Evolutionary conservation across 2,888 invertebrate species (phyloP).

Genomic region (Perizoma affinitatum): DNA sequence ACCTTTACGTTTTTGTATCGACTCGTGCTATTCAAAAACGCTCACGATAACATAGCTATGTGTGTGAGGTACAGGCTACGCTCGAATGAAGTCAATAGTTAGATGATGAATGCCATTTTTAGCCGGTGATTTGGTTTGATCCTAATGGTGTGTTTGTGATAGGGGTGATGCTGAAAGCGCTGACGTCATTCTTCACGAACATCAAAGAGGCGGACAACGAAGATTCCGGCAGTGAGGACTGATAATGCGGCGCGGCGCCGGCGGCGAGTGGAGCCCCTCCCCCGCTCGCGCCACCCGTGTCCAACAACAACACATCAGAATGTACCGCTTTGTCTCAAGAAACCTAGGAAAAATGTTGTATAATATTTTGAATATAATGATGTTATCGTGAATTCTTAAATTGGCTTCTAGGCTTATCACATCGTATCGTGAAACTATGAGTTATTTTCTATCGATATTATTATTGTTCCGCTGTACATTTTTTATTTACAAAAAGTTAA

Average conservation of each 20-base stretch:
- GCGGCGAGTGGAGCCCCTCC: conserved; percentile 35
- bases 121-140: no score
- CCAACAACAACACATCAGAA: conserved; percentile 4
- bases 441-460: conserved; percentile 20
- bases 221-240: conserved; percentile 80
- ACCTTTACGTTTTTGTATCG: no score
- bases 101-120: no score
- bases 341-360: conserved; percentile 57
- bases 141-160: background rate
- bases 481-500: conserved; percentile 17
- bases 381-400: conserved; percentile 8
- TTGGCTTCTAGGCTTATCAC: conserved; percentile 26
- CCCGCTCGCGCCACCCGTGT: conserved; percentile 37
- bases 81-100: no score
- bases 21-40: no score
- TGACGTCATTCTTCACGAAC: conserved; percentile 89
- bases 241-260: conserved; percentile 51
- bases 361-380: conserved; percentile 35
- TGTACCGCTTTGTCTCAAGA: background rate
- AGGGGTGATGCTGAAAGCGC: conserved; percentile 89
- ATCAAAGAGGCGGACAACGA: conserved; percentile 88
- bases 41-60: no score
- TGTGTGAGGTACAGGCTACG: no score
- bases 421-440: conserved; percentile 17
- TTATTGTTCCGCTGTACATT: conserved; percentile 34